Conservation (phyloP, 2,113 vertebrate genomes). For the Triplophysa tibetana region DNA sequence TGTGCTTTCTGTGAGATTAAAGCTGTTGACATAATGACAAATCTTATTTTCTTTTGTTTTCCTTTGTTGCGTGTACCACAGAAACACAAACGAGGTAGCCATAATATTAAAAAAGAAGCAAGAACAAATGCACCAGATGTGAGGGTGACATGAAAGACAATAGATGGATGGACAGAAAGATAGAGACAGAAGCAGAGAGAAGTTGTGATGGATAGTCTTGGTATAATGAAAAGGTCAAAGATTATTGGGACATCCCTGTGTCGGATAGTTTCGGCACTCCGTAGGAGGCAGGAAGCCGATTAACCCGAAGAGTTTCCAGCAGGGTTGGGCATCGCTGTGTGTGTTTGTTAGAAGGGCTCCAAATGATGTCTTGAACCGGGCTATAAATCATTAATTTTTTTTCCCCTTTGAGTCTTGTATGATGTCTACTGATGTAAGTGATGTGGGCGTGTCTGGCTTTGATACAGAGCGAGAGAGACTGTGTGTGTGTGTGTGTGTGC, state of each 20-base stretch:
- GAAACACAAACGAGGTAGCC: too few relatives aligned
- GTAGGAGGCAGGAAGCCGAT: conserved; percentile 35
- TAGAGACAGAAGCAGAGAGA: conserved; percentile 14
- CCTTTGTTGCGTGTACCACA: not conserved
- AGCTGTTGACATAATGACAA: not conserved
- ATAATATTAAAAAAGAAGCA: too few relatives aligned
- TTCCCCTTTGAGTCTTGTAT: not conserved
- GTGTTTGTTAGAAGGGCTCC: conserved; percentile 30
- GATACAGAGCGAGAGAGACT: not conserved
- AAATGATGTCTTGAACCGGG: conserved; percentile 29
- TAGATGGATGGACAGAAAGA: conserved; percentile 6
- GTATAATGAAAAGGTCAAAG: conserved; percentile 49
- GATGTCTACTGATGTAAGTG: conserved; percentile 5
- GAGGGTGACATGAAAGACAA: not conserved
- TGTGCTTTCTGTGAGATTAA: not conserved
- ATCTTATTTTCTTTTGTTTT: not conserved
- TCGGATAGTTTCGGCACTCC: conserved; percentile 40
- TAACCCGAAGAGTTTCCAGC: conserved; percentile 43
- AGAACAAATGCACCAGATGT: not conserved
- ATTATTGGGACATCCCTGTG: conserved; percentile 13
- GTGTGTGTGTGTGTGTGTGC: not conserved
- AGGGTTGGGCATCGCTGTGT: conserved; percentile 7
- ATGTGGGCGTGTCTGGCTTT: conserved; percentile 10
- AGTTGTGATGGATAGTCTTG: conserved; percentile 45
- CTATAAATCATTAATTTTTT: conserved; percentile 42